These are phyloP conservation scores for Leuciscus idus DNA, from an alignment of 2,113 vertebrate species.

Conservation along the genomic window DNA sequence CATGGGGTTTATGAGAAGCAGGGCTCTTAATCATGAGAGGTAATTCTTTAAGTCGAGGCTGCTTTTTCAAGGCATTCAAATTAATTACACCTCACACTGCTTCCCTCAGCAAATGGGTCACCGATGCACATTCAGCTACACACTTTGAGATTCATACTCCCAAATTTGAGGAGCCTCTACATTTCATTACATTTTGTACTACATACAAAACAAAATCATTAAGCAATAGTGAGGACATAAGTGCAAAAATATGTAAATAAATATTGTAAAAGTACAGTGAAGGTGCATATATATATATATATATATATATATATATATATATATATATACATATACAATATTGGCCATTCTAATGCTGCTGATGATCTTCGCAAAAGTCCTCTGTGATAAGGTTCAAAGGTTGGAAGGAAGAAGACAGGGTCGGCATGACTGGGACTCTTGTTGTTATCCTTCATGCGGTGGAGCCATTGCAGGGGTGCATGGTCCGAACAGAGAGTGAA, in stretches of 20 bases:
- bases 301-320: neutral
- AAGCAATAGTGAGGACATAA: conserved; percentile 21
- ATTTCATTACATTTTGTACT: conserved; percentile 20
- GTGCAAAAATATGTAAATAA: conserved; percentile 9
- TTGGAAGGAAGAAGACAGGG: too few relatives aligned
- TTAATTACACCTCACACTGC: conserved; percentile 35
- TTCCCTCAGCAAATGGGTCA: conserved; percentile 45
- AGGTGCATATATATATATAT: too few relatives aligned
- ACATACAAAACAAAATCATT: conserved; percentile 40
- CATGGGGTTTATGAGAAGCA: conserved; percentile 22
- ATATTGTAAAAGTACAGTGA: neutral
- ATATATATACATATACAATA: too few relatives aligned
- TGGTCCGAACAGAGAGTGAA: too few relatives aligned
- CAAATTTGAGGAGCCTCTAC: conserved; percentile 7
- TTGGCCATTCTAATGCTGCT: too few relatives aligned
- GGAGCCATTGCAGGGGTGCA: too few relatives aligned
- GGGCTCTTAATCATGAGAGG: conserved; percentile 36
- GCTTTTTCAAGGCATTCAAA: conserved; percentile 37
- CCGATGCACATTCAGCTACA: conserved; percentile 20
- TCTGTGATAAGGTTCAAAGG: too few relatives aligned
- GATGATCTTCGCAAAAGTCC: too few relatives aligned
- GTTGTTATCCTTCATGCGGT: too few relatives aligned
- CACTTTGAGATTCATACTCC: conserved; percentile 10
- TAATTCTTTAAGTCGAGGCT: conserved; percentile 28
- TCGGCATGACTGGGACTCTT: too few relatives aligned